Evolutionary conservation across 2,888 invertebrate species (phyloP).

Genomic region (Hecatera dysodea): DNA sequence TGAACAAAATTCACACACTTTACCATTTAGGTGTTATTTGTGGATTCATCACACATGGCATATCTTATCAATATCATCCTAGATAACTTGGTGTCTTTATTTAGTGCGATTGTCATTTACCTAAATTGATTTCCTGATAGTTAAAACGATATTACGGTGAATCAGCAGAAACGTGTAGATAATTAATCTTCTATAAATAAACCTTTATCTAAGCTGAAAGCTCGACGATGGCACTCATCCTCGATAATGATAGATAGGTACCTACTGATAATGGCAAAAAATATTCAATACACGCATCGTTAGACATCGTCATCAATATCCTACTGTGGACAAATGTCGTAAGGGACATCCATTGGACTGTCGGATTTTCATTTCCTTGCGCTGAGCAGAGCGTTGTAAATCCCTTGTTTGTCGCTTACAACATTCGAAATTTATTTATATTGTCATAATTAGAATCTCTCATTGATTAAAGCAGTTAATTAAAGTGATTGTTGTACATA

Average conservation of each 20-base stretch:
- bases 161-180: neutral
- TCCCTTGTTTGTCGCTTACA: neutral
- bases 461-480: conserved; percentile 15
- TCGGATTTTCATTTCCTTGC: neutral
- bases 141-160: neutral
- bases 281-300: neutral
- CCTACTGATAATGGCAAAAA: conserved; percentile 6
- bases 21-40: neutral
- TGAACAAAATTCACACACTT: neutral
- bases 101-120: conserved; percentile 1
- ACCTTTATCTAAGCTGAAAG: neutral
- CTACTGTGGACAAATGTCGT: neutral
- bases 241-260: conserved; percentile 14
- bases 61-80: neutral
- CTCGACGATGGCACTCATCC: neutral
- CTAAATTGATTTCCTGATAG: conserved; percentile 17
- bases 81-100: neutral
- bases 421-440: neutral
- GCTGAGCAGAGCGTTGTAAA: neutral
- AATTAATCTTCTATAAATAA: conserved; percentile 15
- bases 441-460: conserved; percentile 13
- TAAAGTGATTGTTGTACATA: neutral
- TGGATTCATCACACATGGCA: neutral
- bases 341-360: neutral
- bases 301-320: neutral